Evolutionary conservation across 2,113 vertebrate species (phyloP).

Genomic region (Hucho hucho): DNA sequence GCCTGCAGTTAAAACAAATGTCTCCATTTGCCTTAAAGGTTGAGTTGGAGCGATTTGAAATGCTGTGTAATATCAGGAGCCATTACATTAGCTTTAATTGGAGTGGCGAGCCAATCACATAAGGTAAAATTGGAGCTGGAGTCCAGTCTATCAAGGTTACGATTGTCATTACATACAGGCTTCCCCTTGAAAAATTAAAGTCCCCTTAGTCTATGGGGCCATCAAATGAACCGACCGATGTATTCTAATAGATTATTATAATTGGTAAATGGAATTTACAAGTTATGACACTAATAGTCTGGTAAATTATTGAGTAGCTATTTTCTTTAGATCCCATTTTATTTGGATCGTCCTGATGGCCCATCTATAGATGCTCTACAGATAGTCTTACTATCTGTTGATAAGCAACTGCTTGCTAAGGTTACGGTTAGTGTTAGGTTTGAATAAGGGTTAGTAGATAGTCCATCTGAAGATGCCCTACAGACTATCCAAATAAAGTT

Average conservation of each 20-base stretch:
- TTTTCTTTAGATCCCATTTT: not conserved
- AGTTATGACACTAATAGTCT: not conserved
- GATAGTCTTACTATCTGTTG: no score
- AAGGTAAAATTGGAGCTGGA: constrained; percentile 22
- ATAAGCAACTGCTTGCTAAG: no score
- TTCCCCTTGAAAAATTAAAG: constrained; percentile 50
- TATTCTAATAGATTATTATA: not conserved
- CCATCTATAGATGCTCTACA: no score
- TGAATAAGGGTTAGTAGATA: no score
- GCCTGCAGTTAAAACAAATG: not conserved
- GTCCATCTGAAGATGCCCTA: no score
- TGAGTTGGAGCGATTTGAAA: not conserved
- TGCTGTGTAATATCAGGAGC: not conserved
- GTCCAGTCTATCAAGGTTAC: constrained; percentile 16
- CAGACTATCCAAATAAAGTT: no score
- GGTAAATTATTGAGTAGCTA: not conserved
- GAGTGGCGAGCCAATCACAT: constrained; percentile 1
- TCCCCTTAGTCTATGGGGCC: constrained; percentile 42
- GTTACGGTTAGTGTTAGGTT: no score
- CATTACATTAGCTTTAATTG: not conserved
- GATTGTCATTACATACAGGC: constrained; percentile 20
- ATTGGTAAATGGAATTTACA: not conserved
- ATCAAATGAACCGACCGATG: not conserved
- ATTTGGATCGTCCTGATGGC: no score
- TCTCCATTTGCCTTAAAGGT: not conserved